These are phyloP conservation scores for Microplitis demolitor DNA, from an alignment of 1,140 invertebrate genomes.

Conservation along the genomic window DNA sequence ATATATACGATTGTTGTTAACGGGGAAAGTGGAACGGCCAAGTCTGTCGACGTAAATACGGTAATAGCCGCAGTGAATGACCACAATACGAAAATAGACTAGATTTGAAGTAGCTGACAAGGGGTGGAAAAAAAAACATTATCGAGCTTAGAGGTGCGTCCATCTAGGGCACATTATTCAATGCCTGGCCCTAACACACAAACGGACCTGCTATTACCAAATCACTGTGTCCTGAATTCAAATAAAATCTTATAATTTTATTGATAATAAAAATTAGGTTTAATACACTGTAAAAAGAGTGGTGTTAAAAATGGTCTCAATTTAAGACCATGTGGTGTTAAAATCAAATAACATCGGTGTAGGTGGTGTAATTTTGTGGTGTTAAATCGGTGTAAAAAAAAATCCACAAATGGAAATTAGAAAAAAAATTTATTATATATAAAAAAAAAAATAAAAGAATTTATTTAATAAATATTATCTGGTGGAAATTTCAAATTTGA, in stretches of 20 bases:
- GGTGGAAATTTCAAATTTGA: too few relatives aligned
- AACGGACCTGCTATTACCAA: background rate
- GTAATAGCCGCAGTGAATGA: conserved; percentile 9
- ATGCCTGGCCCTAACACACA: background rate
- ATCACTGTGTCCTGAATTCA: background rate
- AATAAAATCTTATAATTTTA: background rate
- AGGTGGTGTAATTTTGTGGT: too few relatives aligned
- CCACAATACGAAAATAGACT: conserved; percentile 13
- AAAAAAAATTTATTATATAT: too few relatives aligned
- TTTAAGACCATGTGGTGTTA: too few relatives aligned
- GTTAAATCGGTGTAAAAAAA: too few relatives aligned
- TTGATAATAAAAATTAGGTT: too few relatives aligned
- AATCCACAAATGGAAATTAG: too few relatives aligned
- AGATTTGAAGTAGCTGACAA: background rate
- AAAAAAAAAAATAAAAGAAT: too few relatives aligned
- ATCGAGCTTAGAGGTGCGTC: conserved; percentile 16
- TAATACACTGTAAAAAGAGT: too few relatives aligned
- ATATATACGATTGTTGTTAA: background rate
- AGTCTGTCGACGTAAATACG: conserved; percentile 11
- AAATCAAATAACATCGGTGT: too few relatives aligned
- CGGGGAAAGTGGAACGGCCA: conserved; percentile 6
- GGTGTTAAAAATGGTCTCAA: too few relatives aligned
- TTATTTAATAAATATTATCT: too few relatives aligned
- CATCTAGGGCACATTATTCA: conserved; percentile 11
- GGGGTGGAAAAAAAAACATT: conserved; percentile 5